These are phyloP conservation scores for Hyposoter didymator DNA, from an alignment of 2,888 invertebrate genomes.

Conservation along the genomic window DNA sequence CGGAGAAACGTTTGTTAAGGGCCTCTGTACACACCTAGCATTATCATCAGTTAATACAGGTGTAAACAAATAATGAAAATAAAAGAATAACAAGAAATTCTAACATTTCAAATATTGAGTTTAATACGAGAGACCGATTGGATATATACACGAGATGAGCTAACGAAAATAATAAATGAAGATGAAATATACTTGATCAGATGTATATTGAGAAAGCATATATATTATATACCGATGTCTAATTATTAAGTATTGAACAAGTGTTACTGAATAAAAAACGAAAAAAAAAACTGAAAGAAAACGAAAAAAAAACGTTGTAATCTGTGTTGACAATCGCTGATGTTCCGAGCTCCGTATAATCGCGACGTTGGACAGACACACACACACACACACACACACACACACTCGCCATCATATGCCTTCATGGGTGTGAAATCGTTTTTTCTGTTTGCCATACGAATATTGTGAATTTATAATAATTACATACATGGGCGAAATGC, in stretches of 20 bases:
- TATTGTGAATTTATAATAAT: constrained; percentile 41
- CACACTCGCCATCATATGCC: constrained; percentile 65
- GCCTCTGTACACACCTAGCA: constrained; percentile 76
- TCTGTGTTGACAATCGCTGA: constrained; percentile 82
- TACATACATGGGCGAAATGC: constrained; percentile 1
- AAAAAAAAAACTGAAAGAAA: constrained; percentile 31
- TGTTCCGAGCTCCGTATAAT: constrained; percentile 77
- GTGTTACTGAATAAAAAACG: constrained; percentile 70
- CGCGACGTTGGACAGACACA: constrained; percentile 71
- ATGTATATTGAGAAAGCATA: constrained; percentile 81
- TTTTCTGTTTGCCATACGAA: constrained; percentile 40
- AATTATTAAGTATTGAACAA: constrained; percentile 80
- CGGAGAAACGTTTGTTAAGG: constrained; percentile 76
- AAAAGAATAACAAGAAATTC: constrained; percentile 68
- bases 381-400: not conserved
- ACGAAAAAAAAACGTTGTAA: constrained; percentile 75
- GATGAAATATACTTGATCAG: constrained; percentile 73
- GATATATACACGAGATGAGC: constrained; percentile 69
- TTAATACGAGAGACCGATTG: constrained; percentile 74
- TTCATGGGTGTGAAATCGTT: constrained; percentile 70
- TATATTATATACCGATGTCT: constrained; percentile 82
- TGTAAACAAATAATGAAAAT: constrained; percentile 68
- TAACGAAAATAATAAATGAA: constrained; percentile 50
- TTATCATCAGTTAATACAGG: constrained; percentile 27
- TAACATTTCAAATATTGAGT: constrained; percentile 69